These are phyloP conservation scores for Acipenser oxyrinchus DNA, from an alignment of 2,797 vertebrate genomes.

Conservation along the genomic window DNA sequence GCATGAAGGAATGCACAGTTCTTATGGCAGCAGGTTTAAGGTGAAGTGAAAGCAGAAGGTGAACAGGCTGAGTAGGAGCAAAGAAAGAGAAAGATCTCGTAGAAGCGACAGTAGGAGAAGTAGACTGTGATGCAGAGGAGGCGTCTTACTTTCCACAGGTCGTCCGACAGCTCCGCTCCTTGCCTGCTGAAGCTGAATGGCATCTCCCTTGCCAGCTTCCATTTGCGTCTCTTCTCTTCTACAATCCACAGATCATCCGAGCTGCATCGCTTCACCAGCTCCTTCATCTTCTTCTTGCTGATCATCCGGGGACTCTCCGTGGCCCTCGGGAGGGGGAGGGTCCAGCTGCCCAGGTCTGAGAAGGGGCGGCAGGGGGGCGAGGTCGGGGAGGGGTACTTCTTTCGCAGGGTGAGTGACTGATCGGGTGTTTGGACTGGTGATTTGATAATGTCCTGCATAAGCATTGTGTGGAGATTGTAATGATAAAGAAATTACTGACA, in stretches of 20 bases:
- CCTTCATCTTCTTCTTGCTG: conserved; percentile 28
- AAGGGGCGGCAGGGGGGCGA: conserved; percentile 25
- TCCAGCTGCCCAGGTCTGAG: conserved; percentile 34
- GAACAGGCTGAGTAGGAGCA: conserved; percentile 9
- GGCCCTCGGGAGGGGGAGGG: conserved; percentile 27
- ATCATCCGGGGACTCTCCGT: conserved; percentile 12
- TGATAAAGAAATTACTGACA: conserved; percentile 21
- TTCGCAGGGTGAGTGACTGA: conserved; percentile 36
- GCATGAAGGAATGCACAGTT: too few relatives aligned
- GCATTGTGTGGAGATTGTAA: conserved; percentile 44
- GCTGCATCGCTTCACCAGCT: conserved; percentile 45
- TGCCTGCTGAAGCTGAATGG: conserved; percentile 45
- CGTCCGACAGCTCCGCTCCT: conserved; percentile 29
- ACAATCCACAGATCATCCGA: conserved; percentile 76
- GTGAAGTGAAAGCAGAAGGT: not conserved
- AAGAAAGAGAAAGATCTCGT: conserved; percentile 10
- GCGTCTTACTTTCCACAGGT: conserved; percentile 65
- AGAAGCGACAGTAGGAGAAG: conserved; percentile 11
- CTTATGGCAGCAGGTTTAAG: too few relatives aligned
- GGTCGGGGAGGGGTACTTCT: conserved; percentile 30
- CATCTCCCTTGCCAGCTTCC: conserved; percentile 47
- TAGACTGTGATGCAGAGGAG: conserved; percentile 22
- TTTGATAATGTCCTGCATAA: conserved; percentile 41
- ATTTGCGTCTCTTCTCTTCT: conserved; percentile 61
- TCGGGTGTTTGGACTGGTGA: conserved; percentile 38